Conservation (phyloP, 2,113 vertebrate genomes). For the Ophiodon elongatus region DNA sequence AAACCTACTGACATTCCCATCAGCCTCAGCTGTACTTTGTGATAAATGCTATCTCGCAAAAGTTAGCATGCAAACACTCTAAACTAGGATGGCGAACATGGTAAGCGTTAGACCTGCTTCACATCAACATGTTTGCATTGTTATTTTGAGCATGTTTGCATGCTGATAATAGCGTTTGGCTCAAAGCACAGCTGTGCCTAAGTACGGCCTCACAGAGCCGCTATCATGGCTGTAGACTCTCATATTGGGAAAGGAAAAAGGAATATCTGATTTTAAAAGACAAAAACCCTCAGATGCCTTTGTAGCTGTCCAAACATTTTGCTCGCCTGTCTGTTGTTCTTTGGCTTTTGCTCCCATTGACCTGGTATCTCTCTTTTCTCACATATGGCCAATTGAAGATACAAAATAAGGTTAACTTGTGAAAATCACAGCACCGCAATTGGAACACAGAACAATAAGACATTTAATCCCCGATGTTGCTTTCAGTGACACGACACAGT, state of each 20-base stretch:
- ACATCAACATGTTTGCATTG: not conserved
- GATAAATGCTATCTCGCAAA: not conserved
- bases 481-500: conserved; percentile 21
- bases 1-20: not conserved
- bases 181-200: not conserved
- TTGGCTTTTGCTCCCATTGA: not conserved
- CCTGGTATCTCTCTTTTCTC: not conserved
- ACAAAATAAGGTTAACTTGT: conserved; percentile 3
- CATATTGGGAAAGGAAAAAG: not conserved
- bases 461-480: conserved; percentile 24
- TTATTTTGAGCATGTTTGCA: not conserved
- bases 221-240: not conserved
- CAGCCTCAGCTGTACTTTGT: not conserved
- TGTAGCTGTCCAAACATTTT: not conserved
- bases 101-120: not conserved
- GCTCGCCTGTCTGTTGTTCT: not conserved
- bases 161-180: not conserved
- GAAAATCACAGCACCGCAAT: conserved; percentile 12
- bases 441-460: conserved; percentile 19
- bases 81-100: not conserved
- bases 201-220: not conserved
- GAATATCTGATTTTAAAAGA: not conserved
- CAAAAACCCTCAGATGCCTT: not conserved
- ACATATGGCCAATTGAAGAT: not conserved
- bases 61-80: not conserved